These are phyloP conservation scores for Muscina levida DNA, from an alignment of 2,888 invertebrate genomes.

Conservation along the genomic window DNA sequence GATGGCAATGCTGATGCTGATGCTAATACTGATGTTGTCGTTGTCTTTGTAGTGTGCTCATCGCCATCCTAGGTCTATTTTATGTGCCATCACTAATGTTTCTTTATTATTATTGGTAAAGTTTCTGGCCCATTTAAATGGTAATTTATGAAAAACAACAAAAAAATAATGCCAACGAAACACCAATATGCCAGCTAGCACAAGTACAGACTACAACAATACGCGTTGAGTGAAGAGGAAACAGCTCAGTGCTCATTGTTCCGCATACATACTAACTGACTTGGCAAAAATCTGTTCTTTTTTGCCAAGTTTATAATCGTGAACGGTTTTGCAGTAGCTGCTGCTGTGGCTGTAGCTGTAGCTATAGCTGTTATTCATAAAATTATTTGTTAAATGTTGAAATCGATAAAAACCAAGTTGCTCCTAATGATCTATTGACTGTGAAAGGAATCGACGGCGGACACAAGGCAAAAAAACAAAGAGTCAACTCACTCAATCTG, in stretches of 20 bases:
- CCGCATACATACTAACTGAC: conserved; percentile 12
- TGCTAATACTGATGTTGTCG: conserved; percentile 14
- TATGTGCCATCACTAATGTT: conserved; percentile 61
- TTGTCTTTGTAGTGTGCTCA: too few relatives aligned
- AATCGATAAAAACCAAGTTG: conserved; percentile 31
- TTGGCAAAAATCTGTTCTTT: conserved; percentile 14
- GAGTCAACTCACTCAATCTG: conserved; percentile 26
- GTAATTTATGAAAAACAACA: conserved; percentile 54
- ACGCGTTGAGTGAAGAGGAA: too few relatives aligned
- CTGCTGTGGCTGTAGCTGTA: not conserved
- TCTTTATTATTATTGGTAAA: conserved; percentile 58
- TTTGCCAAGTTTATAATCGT: conserved; percentile 13
- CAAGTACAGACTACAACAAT: too few relatives aligned
- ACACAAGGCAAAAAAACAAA: not conserved
- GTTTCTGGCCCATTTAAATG: conserved; percentile 59
- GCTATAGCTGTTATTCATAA: conserved; percentile 12
- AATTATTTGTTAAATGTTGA: conserved; percentile 40
- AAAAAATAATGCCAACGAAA: conserved; percentile 34
- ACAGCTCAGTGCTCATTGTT: not conserved
- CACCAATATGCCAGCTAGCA: not conserved
- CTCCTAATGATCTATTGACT: conserved; percentile 38
- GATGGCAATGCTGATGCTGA: not conserved
- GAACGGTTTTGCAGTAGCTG: too few relatives aligned
- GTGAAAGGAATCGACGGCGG: not conserved
- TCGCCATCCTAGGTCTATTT: conserved; percentile 47